These are phyloP conservation scores for Tretioscincus oriximinensis DNA, from an alignment of 2,113 vertebrate genomes.

Conservation along the genomic window DNA sequence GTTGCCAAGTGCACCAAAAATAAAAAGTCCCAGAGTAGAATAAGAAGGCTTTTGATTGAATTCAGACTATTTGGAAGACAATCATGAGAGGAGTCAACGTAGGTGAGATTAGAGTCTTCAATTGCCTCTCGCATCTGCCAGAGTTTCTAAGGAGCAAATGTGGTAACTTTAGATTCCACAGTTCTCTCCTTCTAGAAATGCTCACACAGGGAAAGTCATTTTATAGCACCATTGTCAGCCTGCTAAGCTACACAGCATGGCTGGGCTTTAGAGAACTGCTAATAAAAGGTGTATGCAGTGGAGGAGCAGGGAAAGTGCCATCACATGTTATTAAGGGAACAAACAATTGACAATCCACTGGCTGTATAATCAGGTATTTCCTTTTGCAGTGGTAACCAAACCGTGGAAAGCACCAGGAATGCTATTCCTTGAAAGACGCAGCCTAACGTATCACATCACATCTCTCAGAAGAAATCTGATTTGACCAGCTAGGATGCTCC, in stretches of 20 bases:
- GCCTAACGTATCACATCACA: conserved; percentile 2
- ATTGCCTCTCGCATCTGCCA: too few relatives aligned
- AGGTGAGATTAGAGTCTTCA: too few relatives aligned
- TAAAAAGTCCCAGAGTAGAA: too few relatives aligned
- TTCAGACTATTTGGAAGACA: too few relatives aligned
- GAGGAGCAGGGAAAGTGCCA: background rate
- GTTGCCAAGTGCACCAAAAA: too few relatives aligned
- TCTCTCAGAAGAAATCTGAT: background rate
- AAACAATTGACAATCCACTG: background rate
- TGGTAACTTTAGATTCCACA: too few relatives aligned
- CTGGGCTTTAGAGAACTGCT: background rate
- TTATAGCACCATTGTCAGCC: background rate
- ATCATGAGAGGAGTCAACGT: too few relatives aligned
- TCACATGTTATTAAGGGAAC: background rate
- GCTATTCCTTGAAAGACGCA: background rate
- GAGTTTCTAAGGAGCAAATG: too few relatives aligned
- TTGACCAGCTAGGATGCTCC: background rate
- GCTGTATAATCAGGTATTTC: background rate
- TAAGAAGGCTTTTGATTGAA: too few relatives aligned
- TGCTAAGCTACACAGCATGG: background rate
- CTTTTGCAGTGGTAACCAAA: background rate
- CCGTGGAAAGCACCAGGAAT: background rate
- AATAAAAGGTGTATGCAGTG: background rate
- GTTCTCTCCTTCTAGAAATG: background rate
- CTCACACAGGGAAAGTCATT: background rate